Evolutionary conservation across 2,113 vertebrate genomes (phyloP).

Genomic region (Isichthys henryi): DNA sequence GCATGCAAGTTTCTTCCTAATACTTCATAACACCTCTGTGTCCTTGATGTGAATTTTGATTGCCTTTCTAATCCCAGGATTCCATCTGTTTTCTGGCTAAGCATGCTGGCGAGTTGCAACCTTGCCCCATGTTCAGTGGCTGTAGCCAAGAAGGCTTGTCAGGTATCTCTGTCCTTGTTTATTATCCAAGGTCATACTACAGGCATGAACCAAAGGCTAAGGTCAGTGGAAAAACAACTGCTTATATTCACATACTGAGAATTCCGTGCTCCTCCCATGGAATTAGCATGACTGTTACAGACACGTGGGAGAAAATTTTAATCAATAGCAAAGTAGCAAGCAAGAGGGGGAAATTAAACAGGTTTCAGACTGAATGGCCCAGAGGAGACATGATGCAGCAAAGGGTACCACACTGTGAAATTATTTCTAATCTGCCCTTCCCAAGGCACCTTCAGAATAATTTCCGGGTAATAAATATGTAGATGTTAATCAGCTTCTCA

Average conservation of each 20-base stretch:
- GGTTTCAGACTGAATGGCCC: not conserved
- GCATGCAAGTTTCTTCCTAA: not conserved
- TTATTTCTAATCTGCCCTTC: slow-evolving; percentile 3
- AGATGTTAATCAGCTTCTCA: not conserved
- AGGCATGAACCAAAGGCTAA: not conserved
- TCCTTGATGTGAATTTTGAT: not conserved
- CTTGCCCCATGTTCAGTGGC: not conserved
- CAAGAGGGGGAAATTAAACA: not conserved
- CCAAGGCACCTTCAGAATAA: not conserved
- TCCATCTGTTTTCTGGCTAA: not conserved
- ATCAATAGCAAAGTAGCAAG: not conserved
- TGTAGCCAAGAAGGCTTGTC: not conserved
- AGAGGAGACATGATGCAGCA: not conserved
- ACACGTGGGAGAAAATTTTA: not conserved
- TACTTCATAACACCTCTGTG: not conserved
- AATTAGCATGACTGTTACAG: not conserved
- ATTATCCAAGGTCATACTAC: not conserved
- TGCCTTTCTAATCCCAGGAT: not conserved
- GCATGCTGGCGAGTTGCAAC: not conserved
- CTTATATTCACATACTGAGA: not conserved
- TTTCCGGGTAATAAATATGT: slow-evolving; percentile 11
- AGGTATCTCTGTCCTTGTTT: not conserved
- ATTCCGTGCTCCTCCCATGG: not conserved
- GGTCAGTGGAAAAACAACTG: not conserved
- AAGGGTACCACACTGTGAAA: not conserved